Base-by-base conservation (phyloP, 2,888 invertebrate species). In the Drosophila sordidapex region DNA sequence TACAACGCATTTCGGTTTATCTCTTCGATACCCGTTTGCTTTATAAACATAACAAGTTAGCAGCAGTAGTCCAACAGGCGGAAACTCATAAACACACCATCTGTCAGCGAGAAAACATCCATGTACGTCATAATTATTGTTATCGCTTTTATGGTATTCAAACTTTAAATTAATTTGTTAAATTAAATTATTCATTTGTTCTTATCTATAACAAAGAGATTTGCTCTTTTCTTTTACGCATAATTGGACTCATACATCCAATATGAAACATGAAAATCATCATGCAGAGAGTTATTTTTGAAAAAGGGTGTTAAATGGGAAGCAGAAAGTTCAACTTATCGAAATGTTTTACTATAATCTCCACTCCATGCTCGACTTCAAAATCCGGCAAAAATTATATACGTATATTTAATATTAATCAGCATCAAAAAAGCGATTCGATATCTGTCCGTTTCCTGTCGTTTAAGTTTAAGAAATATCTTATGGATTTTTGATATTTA, bases 41-140 rank as follows among this genome's bases (percentile, higher is more conserved):
- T 68, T 62, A 49, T 56, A 76, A 67, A 38, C 61, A 71, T 62
- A 78, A 76, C 78, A 56, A 54, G 81, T 81, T 78, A 49, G 43
- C 64, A 31, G 72, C 27, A 35, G 58, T 54, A 36, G 60, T 52
- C 27, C 29, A 62, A 58, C 49, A 54, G 61, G 67, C 81, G 78
- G 78, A 78, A 78, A 68, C 57, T 52, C 35, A 77, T 72, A 53
- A 67, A 68, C 71, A 58, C 70, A 49, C 61, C 27, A 67, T 46
- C 58, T 77, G 61, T 53, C 67, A 78, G 52, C n/a, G 43, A 27
- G 46, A 46, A 33, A 40, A 48, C 36, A 58, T 57, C 33, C 18
- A 51, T 40, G 33, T 31, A 64, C 63, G 61, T 80, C 76, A 78
- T 68, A 64, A 80, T 29, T 67, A 68, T 49, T 33, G 8, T 36